Base-by-base conservation (phyloP, 2,888 invertebrate genomes). In the Drosophila atroscutellata region DNA sequence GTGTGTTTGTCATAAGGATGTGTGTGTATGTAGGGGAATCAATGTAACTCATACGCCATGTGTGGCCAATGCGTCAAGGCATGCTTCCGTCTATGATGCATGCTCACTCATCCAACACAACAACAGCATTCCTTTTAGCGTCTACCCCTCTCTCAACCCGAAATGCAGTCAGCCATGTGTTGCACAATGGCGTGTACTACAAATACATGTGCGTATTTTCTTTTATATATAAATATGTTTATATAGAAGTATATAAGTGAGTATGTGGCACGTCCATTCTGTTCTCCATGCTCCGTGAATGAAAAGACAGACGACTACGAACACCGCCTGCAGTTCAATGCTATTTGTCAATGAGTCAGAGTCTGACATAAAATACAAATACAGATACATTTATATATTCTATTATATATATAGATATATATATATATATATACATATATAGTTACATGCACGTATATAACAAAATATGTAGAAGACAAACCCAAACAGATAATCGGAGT, bases 301-400 rank as follows among this genome's bases (percentile, higher is more conserved):
- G 84, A 84, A 84, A 84, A 68, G 66, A 60, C 74, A 71, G 45
- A 78, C 57, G 57, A 56, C 36, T 26, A 42, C 42, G 32, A 45
- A 56, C 47, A 64, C 59, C 62, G 89, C 84, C 81, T 78, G 82
- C 88, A 87, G 86, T 85, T 87, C 84, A 85, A 88, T 85, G 84
- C 77, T 89, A 80, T 89, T 85, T 85, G 90, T 85, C 84, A 85
- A 85, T 85, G 84, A 85, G 86, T 89, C 86, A 83, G 68, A 66
- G 20, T 49, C 55, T 11, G 56, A 34, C 60, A 37, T 62, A 57
- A 47, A 26, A 20, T 24, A 54, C 18, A 36, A 5, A 50, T 30
- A 30, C 4, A 30, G 1, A 54, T 5, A 18, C 5, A 51, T 9
- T 24, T 34, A 15, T 32, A 42, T 42, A 63, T 6, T 15, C 36